A percentile compares a stretch with the other conserved stretches of the same genome.
Conservation (phyloP, 2,797 vertebrate species). For the Trichosurus vulpecula region DNA sequence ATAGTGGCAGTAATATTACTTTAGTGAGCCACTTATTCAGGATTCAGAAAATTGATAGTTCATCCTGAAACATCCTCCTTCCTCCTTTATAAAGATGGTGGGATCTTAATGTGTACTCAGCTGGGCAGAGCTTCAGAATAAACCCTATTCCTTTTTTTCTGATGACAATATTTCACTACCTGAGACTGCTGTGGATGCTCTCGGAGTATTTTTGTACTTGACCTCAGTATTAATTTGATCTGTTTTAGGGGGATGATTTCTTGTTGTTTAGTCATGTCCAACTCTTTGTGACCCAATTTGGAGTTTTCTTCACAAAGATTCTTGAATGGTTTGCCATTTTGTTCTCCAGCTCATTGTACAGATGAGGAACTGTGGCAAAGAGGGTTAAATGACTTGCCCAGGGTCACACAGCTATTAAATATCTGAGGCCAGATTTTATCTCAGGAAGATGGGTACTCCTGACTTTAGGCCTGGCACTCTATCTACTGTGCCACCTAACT, state of each 20-base stretch:
- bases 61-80: not conserved
- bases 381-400: not conserved
- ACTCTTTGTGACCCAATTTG: not conserved
- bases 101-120: not conserved
- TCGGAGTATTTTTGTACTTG: not conserved
- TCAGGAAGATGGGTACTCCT: not conserved
- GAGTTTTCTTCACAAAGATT: not conserved
- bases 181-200: constrained; percentile 10
- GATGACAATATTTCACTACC: not conserved
- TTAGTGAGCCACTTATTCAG: constrained; percentile 3
- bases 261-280: not conserved
- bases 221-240: constrained; percentile 11
- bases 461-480: not conserved
- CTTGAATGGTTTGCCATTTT: not conserved
- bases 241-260: not conserved
- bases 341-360: not conserved
- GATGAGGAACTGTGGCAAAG: not conserved
- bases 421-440: not conserved
- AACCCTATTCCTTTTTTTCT: not conserved
- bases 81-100: not conserved
- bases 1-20: constrained; percentile 1
- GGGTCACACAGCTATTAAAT: no score
- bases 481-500: not conserved
- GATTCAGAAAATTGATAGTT: constrained; percentile 6
- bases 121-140: not conserved